Conservation (phyloP, 2,113 vertebrate species). For the Boulengeromyrus knoepffleri region DNA sequence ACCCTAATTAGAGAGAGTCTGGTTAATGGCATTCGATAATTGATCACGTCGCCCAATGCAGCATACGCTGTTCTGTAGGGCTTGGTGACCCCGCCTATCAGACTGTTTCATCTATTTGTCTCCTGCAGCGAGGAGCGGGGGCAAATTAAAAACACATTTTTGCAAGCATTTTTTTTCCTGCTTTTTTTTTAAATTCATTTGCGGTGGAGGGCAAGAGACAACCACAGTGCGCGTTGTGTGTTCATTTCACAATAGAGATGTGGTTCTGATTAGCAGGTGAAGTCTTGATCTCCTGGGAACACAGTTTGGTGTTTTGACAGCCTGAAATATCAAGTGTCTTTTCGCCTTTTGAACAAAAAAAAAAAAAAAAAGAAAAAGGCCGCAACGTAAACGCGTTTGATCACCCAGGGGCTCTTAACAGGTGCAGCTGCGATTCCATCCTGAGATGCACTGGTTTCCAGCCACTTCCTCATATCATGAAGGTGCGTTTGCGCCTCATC, state of each 20-base stretch:
- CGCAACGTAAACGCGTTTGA: conserved; percentile 22
- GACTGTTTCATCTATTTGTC: conserved; percentile 48
- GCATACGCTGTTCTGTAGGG: conserved; percentile 39
- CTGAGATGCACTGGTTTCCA: conserved; percentile 18
- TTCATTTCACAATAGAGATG: conserved; percentile 17
- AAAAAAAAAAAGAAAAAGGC: not conserved
- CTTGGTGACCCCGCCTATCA: conserved; percentile 48
- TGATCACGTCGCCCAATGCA: conserved; percentile 51
- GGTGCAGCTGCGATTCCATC: conserved; percentile 28
- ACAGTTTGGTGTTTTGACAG: conserved; percentile 29
- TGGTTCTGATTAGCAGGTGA: conserved; percentile 17
- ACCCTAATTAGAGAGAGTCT: conserved; percentile 59
- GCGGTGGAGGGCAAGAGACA: conserved; percentile 10
- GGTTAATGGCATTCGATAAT: conserved; percentile 49
- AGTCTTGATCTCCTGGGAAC: conserved; percentile 27
- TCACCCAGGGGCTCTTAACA: conserved; percentile 36
- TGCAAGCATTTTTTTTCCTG: not conserved
- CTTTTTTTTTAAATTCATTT: not conserved
- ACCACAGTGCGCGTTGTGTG: not conserved
- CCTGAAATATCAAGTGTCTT: conserved; percentile 38
- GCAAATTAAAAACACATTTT: conserved; percentile 44
- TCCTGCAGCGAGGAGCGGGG: conserved; percentile 40
- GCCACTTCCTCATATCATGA: not conserved
- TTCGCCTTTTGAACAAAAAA: conserved; percentile 7
- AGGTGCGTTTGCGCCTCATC: not conserved